Evolutionary conservation across 1,140 invertebrate genomes (phyloP), one percentile per base, ranked within the genome.

Genomic region (Tribolium castaneum): DNA sequence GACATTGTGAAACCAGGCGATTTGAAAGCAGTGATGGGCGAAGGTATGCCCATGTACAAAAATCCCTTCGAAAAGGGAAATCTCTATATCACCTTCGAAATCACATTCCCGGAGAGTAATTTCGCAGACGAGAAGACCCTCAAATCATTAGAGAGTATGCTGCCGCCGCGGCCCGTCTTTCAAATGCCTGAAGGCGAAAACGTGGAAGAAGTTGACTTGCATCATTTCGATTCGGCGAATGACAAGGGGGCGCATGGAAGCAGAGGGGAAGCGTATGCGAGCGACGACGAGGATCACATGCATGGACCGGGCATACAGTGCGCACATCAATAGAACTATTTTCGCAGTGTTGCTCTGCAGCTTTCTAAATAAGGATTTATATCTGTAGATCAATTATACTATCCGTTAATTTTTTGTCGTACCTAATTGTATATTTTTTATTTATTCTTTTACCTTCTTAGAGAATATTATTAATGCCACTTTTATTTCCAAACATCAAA

Each of bases 11-110:
- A 92, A 81, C 93, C 93, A 78, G 95, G 95, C 80, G 93, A 94
- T 78, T 85, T 95, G 1, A 97, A 96, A 87, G 92, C 92, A 78
- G 90, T 99, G 50, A 88, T 90, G 75, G 92, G 92, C 19, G 96
- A 98, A 88, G 97, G 97, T 3, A 99, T 99, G 97, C 97, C 97
- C 0, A 88, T 91, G 6, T 93, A 93, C 82, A 93, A 93, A 82
- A 93, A 95, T 87, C 93, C 94, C 39, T 93, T 94, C 84, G 93
- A 96, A 79, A 94, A 92, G 84, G 97, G 97, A 45, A 92, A 95
- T 85, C 87, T 98, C n/a, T 95, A 95, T 83, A 91, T 98, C 71
- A 92, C 93, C 82, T 98, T 98, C 88, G 90, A 91, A 83, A 92
- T 98, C 9, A 90, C 90, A 70, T 98, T 98, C 85, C 97, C 97